These are phyloP conservation scores for Drosophila mayri DNA, from an alignment of 1,140 invertebrate species.

Conservation along the genomic window DNA sequence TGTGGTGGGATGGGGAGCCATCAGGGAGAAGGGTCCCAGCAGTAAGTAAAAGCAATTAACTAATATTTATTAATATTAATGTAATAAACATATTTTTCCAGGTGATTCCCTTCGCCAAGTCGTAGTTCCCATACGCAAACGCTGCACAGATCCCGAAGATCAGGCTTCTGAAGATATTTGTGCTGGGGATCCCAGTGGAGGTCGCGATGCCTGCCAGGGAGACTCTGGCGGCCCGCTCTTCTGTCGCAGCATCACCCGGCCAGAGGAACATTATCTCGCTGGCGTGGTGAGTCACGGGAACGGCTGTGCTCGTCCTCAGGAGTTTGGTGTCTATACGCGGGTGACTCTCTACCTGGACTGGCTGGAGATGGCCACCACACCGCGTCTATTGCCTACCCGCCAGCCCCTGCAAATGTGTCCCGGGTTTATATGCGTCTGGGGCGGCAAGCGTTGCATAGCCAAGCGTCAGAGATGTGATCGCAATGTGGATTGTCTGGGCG, in stretches of 20 bases:
- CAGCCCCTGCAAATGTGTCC: conserved; percentile 88
- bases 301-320: conserved; percentile 90
- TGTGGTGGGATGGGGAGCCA: conserved; percentile 92
- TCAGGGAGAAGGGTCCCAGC: conserved; percentile 89
- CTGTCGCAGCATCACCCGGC: conserved; percentile 88
- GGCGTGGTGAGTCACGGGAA: conserved; percentile 93
- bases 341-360: conserved; percentile 90
- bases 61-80: too few species aligned
- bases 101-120: conserved; percentile 87
- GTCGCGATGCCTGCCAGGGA: conserved; percentile 92
- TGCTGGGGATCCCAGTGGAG: conserved; percentile 90
- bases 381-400: conserved; percentile 46
- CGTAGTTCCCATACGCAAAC: conserved; percentile 85
- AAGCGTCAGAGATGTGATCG: conserved; percentile 88
- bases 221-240: conserved; percentile 93
- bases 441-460: conserved; percentile 88
- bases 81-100: conserved; percentile 29
- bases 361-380: conserved; percentile 87
- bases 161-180: conserved; percentile 89
- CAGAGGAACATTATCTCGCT: conserved; percentile 90
- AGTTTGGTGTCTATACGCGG: conserved; percentile 93
- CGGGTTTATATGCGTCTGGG: conserved; percentile 88
- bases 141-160: conserved; percentile 87
- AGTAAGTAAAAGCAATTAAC: conserved; percentile 86
- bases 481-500: conserved; percentile 90